Conservation (phyloP, 2,888 invertebrate species). For the Eupithecia tripunctaria region DNA sequence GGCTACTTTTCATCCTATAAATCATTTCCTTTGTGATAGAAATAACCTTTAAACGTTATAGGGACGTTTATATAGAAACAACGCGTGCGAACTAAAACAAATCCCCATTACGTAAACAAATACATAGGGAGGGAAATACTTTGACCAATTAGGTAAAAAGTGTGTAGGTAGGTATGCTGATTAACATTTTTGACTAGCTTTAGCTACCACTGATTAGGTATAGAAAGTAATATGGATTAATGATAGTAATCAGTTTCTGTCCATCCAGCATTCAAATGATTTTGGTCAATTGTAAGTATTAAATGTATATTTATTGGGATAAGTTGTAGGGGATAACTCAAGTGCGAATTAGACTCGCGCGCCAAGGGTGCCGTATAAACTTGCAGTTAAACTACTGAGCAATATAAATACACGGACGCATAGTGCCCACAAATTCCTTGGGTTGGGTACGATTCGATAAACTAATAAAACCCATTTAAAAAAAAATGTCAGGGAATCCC, state of each 20-base stretch:
- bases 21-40: background rate
- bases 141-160: background rate
- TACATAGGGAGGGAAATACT: no score
- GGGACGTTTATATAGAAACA: background rate
- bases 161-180: background rate
- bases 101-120: background rate
- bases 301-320: background rate
- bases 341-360: no score
- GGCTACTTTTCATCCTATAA: background rate
- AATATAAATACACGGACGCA: no score
- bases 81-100: background rate
- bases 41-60: no score
- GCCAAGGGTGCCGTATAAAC: no score
- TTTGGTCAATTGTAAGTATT: slow-evolving; percentile 1
- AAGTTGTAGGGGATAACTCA: background rate
- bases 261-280: background rate
- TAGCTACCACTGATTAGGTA: background rate
- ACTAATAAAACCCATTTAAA: no score
- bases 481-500: no score
- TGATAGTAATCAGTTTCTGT: background rate
- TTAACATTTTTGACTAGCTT: background rate
- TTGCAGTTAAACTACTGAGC: no score
- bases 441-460: no score
- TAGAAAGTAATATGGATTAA: background rate
- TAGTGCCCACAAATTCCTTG: no score